Base-by-base conservation (phyloP, 2,888 invertebrate genomes). In the Meandrusa payeni region DNA sequence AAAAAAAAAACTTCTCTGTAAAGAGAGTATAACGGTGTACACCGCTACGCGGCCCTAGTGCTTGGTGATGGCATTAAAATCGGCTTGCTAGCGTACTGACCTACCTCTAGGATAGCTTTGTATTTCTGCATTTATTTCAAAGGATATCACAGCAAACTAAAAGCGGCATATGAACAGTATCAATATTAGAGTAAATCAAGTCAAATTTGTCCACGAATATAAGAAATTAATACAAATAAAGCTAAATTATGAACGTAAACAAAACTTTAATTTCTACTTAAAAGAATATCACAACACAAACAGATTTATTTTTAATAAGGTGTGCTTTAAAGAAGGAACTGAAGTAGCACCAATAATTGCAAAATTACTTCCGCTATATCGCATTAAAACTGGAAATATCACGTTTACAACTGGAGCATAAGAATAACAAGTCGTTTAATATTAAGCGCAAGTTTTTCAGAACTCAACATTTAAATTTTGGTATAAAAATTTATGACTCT, bases 381-480 rank as follows among this genome's bases (percentile, higher is more conserved):
- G 19, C 10, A 31, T 37, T 37, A 37, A 43, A 37, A 43, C 37
- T 37, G 36, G 36, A 42, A 43, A 36, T 37, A 37, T 37, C 42
- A 28, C 13, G 31, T 26, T 37, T 42, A 20, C 29, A 42, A 43
- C 42, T 43, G 42, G 42, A 43, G 37, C 42, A 37, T 43, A 37
- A 37, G 22, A 37, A 12, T 26, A 31, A 43, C 37, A n/a, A 37
- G 42, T 31, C 29, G 26, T 37, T 43, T 37, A 43, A 43, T 32
- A 13, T 37, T 24, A 12, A 43, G 29, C 36, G 9, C 29, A 13
- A 27, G 41, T 37, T 43, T 43, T 43, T 31, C 26, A 26, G 24
- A 29, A 23, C 42, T 19, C 31, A 29, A 36, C 29, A 37, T 26
- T 31, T 42, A 42, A 28, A 10, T 26, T n/a, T n/a, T 20, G 7